Evolutionary conservation across 2,113 vertebrate species (phyloP), one percentile per base, ranked within the genome.

Genomic region (Crocuta crocuta): DNA sequence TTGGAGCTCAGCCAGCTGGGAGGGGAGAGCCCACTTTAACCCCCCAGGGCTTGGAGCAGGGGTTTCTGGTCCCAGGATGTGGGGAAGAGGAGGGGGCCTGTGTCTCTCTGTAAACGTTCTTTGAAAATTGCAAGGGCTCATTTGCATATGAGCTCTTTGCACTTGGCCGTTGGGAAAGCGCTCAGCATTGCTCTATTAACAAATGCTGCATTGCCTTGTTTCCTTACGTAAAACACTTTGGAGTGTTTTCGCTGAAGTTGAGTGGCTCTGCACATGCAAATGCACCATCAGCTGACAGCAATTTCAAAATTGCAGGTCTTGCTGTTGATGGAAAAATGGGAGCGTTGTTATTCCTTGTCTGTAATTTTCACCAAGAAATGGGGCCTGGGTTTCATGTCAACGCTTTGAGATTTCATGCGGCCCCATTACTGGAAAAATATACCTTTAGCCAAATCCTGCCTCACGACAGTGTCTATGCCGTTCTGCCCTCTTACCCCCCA

Each of bases 371-470:
- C 39, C 7, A 5, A 88, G 94, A 89, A 90, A 85, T 7, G 39
- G 93, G 83, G 86, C 7, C 78, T 45, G 55, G 91, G 74, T 79
- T 94, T 86, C 43, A 96, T 66, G 94, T 98, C 94, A 86, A 95
- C 65, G 85, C 91, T 76, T 53, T n/a, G 95, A 93, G 92, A 79
- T 70, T 96, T 83, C 58, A 85, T 70, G 94, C 33, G 55, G 65
- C 26, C 71, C 84, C 23, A 1, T 63, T 68, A 65, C 91, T 79
- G 88, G 78, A 74, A 96, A 86, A 70, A 65, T 10, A 43, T 1
- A 82, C 74, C 90, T 89, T 45, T 33, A n/a, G 83, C 94, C 79
- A 89, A 78, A 74, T 26, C 86, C n/a, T 35, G 26, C 24, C 66
- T 48, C 43, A 35, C 9, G 16, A 73, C 93, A 89, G 68, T 53